Base-by-base conservation (phyloP, 2,888 invertebrate genomes). In the Tenthredo scrophulariae region DNA sequence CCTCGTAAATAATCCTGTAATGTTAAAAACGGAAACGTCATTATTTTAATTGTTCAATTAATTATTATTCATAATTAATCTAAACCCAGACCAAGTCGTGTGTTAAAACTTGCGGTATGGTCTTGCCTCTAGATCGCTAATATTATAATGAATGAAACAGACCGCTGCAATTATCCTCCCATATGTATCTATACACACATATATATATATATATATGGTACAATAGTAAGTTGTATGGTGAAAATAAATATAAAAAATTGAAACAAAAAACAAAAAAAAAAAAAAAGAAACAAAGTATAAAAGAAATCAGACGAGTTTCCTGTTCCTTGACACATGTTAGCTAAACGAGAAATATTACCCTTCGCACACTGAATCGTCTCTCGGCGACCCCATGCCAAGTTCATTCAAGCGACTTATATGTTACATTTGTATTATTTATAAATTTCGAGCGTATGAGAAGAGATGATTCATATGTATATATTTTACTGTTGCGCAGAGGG, bases 1-100 rank as follows among this genome's bases (percentile, higher is more conserved):
- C 96, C 96, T 89, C 96, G 95, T 67, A 98, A 95, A 90, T 96
- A 97, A 88, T 97, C 97, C 97, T 98, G 94, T 0, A 94, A 94
- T 88, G n/a, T 1, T 29, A 29, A n/a, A n/a, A 18, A n/a, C 26
- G 15, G n/a, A 58, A 54, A 37, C 0, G 15, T 29, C 10, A 65
- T 62, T 43, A 62, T 62, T 62, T 50, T 26, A 65, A 65, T 70
- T 13, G 6, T 40, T 74, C 18, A 13, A n/a, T 40, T 37, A 7
- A 37, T 37, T 37, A 37, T 33, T 62, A 22, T 54, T 50, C 62
- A 18, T 26, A 70, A 50, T 79, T 83, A 70, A 86, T 87, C 5
- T 7, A 22, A 85, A 85, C 84, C 83, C 50, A 80, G 75, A 72
- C 22, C n/a, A 15, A 67, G 70, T 9, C 10, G 1, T 29, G 29